A percentile compares a stretch with the other conserved stretches of the same genome.
These are phyloP conservation scores for Zhengitettix transpicula DNA, from an alignment of 2,888 invertebrate species.

Conservation along the genomic window DNA sequence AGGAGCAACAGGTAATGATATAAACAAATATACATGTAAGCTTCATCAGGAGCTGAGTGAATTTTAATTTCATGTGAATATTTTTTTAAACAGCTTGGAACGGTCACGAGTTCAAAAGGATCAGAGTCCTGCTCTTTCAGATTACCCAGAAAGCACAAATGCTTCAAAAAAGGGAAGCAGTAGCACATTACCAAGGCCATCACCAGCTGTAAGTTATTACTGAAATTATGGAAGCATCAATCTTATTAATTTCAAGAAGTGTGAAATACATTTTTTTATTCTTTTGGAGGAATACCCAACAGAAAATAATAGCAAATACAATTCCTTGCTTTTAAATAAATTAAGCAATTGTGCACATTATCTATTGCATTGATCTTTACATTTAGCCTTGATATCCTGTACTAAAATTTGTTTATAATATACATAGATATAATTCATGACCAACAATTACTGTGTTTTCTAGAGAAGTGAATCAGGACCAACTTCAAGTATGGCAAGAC, in stretches of 20 bases:
- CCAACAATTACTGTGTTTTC: conserved; percentile 5
- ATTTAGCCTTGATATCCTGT: too few species aligned
- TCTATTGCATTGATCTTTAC: too few species aligned
- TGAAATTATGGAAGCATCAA: too few species aligned
- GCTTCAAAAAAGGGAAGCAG: conserved; percentile 14
- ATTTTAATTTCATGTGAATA: not conserved
- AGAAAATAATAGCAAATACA: too few species aligned
- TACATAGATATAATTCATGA: not conserved
- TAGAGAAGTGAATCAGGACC: conserved; percentile 16
- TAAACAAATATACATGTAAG: too few species aligned
- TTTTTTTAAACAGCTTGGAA: conserved; percentile 1
- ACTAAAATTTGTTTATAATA: too few species aligned
- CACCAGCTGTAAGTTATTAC: conserved; percentile 10
- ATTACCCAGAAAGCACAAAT: conserved; percentile 14
- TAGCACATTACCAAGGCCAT: conserved; percentile 10
- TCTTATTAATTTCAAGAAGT: too few species aligned
- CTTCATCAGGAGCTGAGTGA: not conserved
- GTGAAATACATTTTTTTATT: too few species aligned
- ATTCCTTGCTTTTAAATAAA: too few species aligned
- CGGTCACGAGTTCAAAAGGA: conserved; percentile 9
- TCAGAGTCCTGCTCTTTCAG: conserved; percentile 12
- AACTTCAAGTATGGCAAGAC: conserved; percentile 15
- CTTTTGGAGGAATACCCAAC: too few species aligned
- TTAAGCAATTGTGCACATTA: too few species aligned
- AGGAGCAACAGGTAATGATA: conserved; percentile 46